Conservation (phyloP, 2,888 invertebrate species). For the Diaphora mendica region DNA sequence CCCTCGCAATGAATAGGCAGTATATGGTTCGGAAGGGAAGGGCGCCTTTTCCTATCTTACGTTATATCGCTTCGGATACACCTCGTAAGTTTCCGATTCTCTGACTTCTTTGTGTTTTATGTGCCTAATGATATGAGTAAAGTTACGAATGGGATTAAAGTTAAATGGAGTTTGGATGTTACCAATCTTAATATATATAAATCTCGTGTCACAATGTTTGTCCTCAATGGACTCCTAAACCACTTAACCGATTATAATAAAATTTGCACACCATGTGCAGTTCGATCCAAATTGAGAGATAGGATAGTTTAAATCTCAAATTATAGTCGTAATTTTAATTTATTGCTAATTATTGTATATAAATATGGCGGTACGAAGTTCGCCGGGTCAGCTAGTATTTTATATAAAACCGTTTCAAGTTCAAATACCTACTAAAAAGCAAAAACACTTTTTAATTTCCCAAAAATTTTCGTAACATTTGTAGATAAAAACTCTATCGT, state of each 20-base stretch:
- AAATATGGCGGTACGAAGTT: no score
- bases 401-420: constrained; percentile 15
- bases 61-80: constrained; percentile 69
- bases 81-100: constrained; percentile 75
- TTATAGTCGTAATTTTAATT: no score
- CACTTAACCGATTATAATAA: no score
- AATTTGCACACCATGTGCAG: no score
- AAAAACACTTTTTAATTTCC: background rate
- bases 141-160: constrained; percentile 58
- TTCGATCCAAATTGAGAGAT: no score
- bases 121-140: constrained; percentile 72
- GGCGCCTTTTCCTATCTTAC: constrained; percentile 68
- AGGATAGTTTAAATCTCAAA: no score
- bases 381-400: no score
- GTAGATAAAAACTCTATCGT: background rate
- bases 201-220: no score
- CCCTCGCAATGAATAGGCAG: constrained; percentile 74
- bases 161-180: constrained; percentile 50
- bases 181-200: no score
- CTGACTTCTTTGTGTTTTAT: constrained; percentile 73
- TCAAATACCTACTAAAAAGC: background rate
- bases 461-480: background rate
- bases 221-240: no score
- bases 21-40: constrained; percentile 77
- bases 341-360: no score